Conservation (phyloP, 2,888 invertebrate species). For the Dicyrtoma fusca region DNA sequence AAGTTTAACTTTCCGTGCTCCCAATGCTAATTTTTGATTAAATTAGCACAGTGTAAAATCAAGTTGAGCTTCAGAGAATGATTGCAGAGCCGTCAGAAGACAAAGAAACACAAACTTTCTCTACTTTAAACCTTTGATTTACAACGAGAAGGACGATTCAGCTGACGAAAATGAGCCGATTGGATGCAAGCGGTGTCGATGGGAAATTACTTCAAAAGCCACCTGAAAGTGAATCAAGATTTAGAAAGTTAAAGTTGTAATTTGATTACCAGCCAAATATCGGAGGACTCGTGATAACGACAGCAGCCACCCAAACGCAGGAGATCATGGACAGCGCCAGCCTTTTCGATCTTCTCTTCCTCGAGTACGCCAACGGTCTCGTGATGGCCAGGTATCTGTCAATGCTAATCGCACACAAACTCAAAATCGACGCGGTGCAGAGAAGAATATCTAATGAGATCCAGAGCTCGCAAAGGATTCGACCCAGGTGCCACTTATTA, state of each 20-base stretch:
- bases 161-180: too few species aligned
- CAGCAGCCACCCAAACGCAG: conserved; percentile 86
- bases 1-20: too few species aligned
- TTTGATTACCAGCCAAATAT: conserved; percentile 84
- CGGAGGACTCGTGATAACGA: conserved; percentile 90
- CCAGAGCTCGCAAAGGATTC: conserved; percentile 88
- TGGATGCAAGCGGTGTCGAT: too few species aligned
- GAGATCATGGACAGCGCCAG: conserved; percentile 84
- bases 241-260: neutral
- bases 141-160: too few species aligned
- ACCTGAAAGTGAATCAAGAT: too few species aligned
- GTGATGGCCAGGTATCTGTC: conserved; percentile 92
- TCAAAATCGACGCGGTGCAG: conserved; percentile 79
- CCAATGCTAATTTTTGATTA: too few species aligned
- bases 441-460: conserved; percentile 89
- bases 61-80: too few species aligned
- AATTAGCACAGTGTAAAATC: too few species aligned
- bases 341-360: conserved; percentile 81
- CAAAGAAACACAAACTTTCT: too few species aligned
- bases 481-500: conserved; percentile 79
- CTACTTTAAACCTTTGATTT: too few species aligned
- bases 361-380: conserved; percentile 87
- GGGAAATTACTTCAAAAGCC: too few species aligned
- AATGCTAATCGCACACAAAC: conserved; percentile 83
- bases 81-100: too few species aligned